Evolutionary conservation across 2,888 invertebrate species (phyloP), one percentile per base, ranked within the genome.

Genomic region (Acheta domesticus): DNA sequence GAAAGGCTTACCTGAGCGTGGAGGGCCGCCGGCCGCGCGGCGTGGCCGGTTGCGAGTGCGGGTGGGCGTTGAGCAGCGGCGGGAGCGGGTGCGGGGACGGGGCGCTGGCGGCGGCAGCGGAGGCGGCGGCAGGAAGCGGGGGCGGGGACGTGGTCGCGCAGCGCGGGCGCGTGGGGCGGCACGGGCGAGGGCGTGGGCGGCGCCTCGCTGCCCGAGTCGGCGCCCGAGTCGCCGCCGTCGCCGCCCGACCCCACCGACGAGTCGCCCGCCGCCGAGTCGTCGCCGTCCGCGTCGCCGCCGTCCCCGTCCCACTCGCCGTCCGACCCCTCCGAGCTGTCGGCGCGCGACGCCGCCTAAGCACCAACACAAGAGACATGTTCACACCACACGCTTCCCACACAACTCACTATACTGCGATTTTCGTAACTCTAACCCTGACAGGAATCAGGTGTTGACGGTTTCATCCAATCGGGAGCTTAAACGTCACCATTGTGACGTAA

Each of bases 291-390:
- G 62, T 62, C 62, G 78, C 48, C 62, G 14, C n/a, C 73, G 36
- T 78, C 20, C 49, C n/a, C 48, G 78, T n/a, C 78, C 36, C 73
- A 62, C 21, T 48, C 73, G 19, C 50, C 77, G 62, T 78, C 21
- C 78, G 20, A n/a, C 50, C 21, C 62, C 16, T 62, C 62, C 62
- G 62, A 62, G 62, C 62, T 62, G 62, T 62, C 62, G 4, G 14
- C 14, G 16, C 16, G 16, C n/a, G 62, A 14, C 62, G n/a, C 16
- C 62, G 62, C 62, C 62, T 62, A 5, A 12, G n/a, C 36, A 62
- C 1, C 62, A 14, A 36, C 36, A 36, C 8, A 36, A 36, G 8
- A 23, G 1, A 23, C 23, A 2, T 23, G 23, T 23, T 23, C 4
- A 1, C 23, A n/a, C n/a, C n/a, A n/a, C n/a, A n/a, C n/a, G n/a